Base-by-base conservation (phyloP, 2,113 vertebrate genomes). In the Serranochromis macrocephalus region DNA sequence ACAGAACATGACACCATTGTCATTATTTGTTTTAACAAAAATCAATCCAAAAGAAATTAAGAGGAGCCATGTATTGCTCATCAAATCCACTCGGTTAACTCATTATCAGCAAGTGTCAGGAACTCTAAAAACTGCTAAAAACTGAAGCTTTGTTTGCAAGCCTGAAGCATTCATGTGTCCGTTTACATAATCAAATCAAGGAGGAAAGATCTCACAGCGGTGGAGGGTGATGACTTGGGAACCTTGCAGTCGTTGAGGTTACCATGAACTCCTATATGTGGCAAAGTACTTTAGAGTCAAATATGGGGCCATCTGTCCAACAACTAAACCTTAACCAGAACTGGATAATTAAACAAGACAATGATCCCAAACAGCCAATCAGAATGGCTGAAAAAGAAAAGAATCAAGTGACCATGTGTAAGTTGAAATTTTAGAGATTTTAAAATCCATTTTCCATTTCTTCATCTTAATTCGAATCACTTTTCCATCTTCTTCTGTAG, bases 71-170 rank as follows among this genome's bases (percentile, higher is more conserved):
- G 33, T 40, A 36, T 68, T 40, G 19, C 63, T 68, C 19, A 68
- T 68, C 33, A 40, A 68, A 68, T 0, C 33, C 33, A 68, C 11
- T 68, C 3, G 11, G 19, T 8, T 68, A 40, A 68, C 33, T 68
- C 19, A 40, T 68, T 68, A 68, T 21, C 11, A 38, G 19, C 11
- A 38, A 38, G 33, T 68, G 63, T 68, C 1, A 68, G 63, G 19
- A 68, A n/a, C 63, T 68, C 33, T 66, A 7, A 12, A 21, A 66
- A 63, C 17, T 0, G 0, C 61, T 38, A 0, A 38, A 68, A 38
- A 66, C 31, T 2, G 31, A 21, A 36, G 1, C 19, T 66, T 66
- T 66, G 9, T 36, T 66, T 66, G 61, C 61, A 66, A 0, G 31
- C 10, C 2, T 66, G 61, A 3, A 66, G 31, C 31, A n/a, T 66